phyloP scores from a whole-genome alignment of 2,113 vertebrate species.

The Syngnathoides biaculeatus region DNA sequence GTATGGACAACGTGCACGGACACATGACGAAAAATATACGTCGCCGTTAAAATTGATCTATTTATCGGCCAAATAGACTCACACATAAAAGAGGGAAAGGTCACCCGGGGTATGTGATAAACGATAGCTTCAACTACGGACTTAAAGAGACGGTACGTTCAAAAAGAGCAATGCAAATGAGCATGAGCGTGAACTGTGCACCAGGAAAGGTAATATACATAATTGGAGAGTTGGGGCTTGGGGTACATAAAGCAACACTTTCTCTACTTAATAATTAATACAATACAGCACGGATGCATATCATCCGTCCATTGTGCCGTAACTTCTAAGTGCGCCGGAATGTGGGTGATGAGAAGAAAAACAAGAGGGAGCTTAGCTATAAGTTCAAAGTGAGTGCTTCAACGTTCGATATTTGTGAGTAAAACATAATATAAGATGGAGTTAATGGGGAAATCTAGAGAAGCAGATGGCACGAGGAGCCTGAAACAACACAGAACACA shows the following conservation, averaged over 20 bases:
- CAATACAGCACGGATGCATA: conserved; percentile 48
- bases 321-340: conserved; percentile 59
- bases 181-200: conserved; percentile 65
- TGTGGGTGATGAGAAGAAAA: conserved; percentile 43
- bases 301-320: conserved; percentile 59
- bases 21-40: conserved; percentile 6
- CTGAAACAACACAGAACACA: conserved; percentile 55
- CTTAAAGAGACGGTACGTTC: conserved; percentile 32
- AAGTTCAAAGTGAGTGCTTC: conserved; percentile 59
- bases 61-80: conserved; percentile 18
- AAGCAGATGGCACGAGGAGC: conserved; percentile 40
- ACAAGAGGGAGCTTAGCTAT: conserved; percentile 53
- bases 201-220: conserved; percentile 68
- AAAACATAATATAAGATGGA: conserved; percentile 54
- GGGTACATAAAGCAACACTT: conserved; percentile 65
- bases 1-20: not conserved
- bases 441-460: conserved; percentile 46
- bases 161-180: conserved; percentile 59
- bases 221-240: conserved; percentile 41
- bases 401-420: conserved; percentile 71
- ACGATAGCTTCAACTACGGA: conserved; percentile 43
- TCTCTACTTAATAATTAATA: conserved; percentile 67
- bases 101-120: conserved; percentile 56
- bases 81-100: conserved; percentile 44
- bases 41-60: conserved; percentile 10